phyloP scores from a whole-genome alignment of 2,888 invertebrate genomes.

The Globia sparganii region DNA sequence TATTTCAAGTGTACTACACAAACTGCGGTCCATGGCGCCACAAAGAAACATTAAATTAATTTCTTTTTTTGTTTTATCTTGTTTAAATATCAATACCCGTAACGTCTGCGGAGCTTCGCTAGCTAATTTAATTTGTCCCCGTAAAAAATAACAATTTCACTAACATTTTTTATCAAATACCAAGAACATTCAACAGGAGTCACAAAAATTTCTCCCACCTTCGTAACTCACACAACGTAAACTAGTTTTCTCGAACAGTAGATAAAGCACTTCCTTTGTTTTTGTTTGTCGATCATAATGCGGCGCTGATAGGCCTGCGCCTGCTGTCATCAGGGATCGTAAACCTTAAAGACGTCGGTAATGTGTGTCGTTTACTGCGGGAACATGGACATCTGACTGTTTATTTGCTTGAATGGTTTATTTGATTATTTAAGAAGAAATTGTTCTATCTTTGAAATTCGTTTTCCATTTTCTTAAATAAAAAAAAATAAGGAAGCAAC shows the following conservation, averaged over 20 bases:
- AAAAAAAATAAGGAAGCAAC: no score
- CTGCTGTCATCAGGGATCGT: constrained; percentile 40
- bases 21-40: not conserved
- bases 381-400: constrained; percentile 47
- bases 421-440: constrained; percentile 15
- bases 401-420: not conserved
- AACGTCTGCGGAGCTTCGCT: not conserved
- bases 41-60: not conserved
- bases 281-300: constrained; percentile 47
- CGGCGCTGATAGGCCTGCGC: constrained; percentile 35
- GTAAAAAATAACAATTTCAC: not conserved
- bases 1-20: not conserved
- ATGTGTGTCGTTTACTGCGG: constrained; percentile 43
- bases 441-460: not conserved
- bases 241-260: constrained; percentile 16
- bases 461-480: no score
- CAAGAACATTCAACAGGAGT: constrained; percentile 17
- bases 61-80: not conserved
- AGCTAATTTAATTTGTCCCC: not conserved
- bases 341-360: constrained; percentile 54
- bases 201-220: constrained; percentile 22
- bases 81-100: not conserved
- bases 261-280: constrained; percentile 40
- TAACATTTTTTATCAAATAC: no score
- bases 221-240: constrained; percentile 18